Base-by-base conservation (phyloP, 1,140 invertebrate species). In the Cotesia typhae region DNA sequence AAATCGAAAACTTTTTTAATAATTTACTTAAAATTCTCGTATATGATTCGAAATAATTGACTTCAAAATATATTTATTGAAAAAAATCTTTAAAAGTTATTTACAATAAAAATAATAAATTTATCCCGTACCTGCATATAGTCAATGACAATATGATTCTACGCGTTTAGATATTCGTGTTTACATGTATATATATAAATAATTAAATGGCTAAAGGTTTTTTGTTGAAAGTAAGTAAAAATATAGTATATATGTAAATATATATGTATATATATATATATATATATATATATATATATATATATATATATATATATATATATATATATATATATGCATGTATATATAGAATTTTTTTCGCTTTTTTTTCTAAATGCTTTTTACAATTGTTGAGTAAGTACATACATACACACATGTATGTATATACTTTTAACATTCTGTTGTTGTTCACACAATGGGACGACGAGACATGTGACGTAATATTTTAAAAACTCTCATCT, bases 141-240 rank as follows among this genome's bases (percentile, higher is more conserved):
- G 35, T 37, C 35, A 57, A 66, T 41, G 64, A 66, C 47, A 66
- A 38, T 52, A 66, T 66, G 64, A 66, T 66, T 66, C 20, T 20
- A 66, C 38, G 73, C 53, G 12, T 14, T 52, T 52, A 14, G 17
- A 66, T 66, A 66, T 66, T 52, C 17, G 47, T 66, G 38, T 57
- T 6, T 66, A 64, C 59, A n/a, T 59, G 6, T 64, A 71, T 69
- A 80, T 76, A 71, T 74, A 75, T 80, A 80, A 81, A 79, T 82
- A 77, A 78, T 77, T 74, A n/a, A 14, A 75, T 74, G 41, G 70
- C 51, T 76, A 72, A 47, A 76, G 63, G 78, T 80, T 78, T 73
- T 28, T 60, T 55, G 77, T 81, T 76, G 74, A 82, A 83, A 81
- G 77, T 83, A 83, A 82, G 76, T 78, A 82, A 81, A 83, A 79